phyloP scores from a whole-genome alignment of 2,888 invertebrate species.

The Apoda limacodes region DNA sequence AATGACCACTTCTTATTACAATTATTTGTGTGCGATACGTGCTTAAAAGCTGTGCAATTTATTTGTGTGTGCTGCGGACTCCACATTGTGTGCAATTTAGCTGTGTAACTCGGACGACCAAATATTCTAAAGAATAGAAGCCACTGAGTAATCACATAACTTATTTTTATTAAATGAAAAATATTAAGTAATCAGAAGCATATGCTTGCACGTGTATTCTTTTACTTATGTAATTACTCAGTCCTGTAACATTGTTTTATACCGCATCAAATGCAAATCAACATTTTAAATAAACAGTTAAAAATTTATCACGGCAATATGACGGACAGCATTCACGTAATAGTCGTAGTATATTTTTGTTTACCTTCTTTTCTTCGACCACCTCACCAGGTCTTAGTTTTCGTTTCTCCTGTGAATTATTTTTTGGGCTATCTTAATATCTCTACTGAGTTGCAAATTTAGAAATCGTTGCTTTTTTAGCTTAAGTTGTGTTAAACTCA shows the following conservation, averaged over 20 bases:
- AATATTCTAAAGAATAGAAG: slow-evolving; percentile 33
- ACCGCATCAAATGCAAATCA: slow-evolving; percentile 58
- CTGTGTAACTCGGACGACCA: slow-evolving; percentile 55
- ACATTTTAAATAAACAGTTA: slow-evolving; percentile 54
- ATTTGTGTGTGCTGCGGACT: slow-evolving; percentile 50
- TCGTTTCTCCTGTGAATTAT: slow-evolving; percentile 81
- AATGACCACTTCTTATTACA: slow-evolving; percentile 32
- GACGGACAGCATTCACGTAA: slow-evolving; percentile 63
- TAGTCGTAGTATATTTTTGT: slow-evolving; percentile 48
- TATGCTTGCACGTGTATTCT: slow-evolving; percentile 9
- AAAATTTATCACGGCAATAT: slow-evolving; percentile 59
- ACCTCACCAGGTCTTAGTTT: slow-evolving; percentile 96
- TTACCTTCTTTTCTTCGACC: slow-evolving; percentile 95
- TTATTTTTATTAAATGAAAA: slow-evolving; percentile 1
- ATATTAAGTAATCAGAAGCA: slow-evolving; percentile 6
- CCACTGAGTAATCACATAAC: slow-evolving; percentile 46
- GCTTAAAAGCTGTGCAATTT: slow-evolving; percentile 66
- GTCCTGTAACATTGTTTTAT: slow-evolving; percentile 37
- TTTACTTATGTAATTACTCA: slow-evolving; percentile 57
- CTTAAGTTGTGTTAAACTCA: too few relatives aligned
- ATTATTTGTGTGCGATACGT: slow-evolving; percentile 60
- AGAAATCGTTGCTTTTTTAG: slow-evolving; percentile 32
- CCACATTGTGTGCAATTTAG: slow-evolving; percentile 61
- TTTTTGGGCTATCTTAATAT: slow-evolving; percentile 63
- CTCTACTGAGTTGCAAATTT: slow-evolving; percentile 36